phyloP scores from a whole-genome alignment of 2,888 invertebrate genomes.

The Chesias legatella region DNA sequence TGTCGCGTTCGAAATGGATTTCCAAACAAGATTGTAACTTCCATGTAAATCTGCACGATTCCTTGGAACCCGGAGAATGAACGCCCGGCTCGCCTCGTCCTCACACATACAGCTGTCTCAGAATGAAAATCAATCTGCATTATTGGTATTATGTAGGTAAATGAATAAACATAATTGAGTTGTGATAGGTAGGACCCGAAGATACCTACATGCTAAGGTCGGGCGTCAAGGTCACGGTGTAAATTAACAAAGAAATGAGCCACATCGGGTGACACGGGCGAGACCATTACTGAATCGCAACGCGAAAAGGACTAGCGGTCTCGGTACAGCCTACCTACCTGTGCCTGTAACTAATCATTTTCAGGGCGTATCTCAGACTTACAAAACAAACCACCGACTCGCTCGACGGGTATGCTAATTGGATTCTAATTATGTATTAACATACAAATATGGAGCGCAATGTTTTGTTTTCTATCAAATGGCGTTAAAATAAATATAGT shows the following conservation, averaged over 20 bases:
- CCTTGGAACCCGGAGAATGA: constrained; percentile 8
- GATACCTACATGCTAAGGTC: constrained; percentile 27
- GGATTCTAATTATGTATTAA: constrained; percentile 51
- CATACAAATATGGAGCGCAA: constrained; percentile 33
- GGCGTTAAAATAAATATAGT: constrained; percentile 25
- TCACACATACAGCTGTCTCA: neutral
- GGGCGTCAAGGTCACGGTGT: constrained; percentile 27
- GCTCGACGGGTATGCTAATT: constrained; percentile 50
- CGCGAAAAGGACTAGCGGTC: constrained; percentile 2
- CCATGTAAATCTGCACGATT: constrained; percentile 5
- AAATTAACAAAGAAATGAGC: constrained; percentile 24
- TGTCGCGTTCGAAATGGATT: constrained; percentile 15
- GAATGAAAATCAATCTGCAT: neutral
- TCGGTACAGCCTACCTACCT: constrained; percentile 2
- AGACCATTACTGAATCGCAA: constrained; percentile 10
- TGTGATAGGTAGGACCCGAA: constrained; percentile 4
- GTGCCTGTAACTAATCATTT: constrained; percentile 9
- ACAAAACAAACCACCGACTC: constrained; percentile 36
- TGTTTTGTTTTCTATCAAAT: constrained; percentile 26
- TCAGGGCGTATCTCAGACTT: constrained; percentile 28
- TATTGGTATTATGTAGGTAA: neutral
- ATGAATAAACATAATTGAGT: constrained; percentile 14
- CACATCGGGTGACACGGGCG: constrained; percentile 13
- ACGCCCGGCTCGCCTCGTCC: neutral
- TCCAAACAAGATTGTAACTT: constrained; percentile 9